Percentiles rank a stretch among this genome's conserved stretches.
phyloP scores from a whole-genome alignment of 2,888 invertebrate species.

The Fabriciana adippe region DNA sequence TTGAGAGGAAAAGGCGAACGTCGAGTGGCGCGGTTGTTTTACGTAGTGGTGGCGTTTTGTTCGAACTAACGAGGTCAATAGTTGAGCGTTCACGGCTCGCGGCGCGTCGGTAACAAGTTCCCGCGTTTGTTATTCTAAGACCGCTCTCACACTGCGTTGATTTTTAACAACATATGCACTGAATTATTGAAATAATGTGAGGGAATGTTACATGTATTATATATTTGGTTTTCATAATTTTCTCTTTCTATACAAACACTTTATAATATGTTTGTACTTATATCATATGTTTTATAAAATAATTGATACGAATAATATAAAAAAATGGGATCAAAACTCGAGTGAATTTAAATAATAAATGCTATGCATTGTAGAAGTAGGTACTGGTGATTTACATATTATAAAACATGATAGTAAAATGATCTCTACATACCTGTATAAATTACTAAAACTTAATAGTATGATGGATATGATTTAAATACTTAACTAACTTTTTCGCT shows the following conservation, averaged over 20 bases:
- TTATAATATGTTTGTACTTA: not conserved
- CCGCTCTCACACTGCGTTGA: conserved; percentile 30
- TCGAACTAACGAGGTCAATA: conserved; percentile 80
- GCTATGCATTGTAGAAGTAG: too few species aligned
- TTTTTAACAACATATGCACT: conserved; percentile 25
- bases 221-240: conserved; percentile 4
- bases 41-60: conserved; percentile 70
- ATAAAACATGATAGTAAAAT: too few species aligned
- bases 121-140: conserved; percentile 47
- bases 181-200: conserved; percentile 15
- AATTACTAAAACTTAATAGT: too few species aligned
- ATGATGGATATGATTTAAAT: too few species aligned
- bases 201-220: conserved; percentile 4
- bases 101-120: conserved; percentile 60
- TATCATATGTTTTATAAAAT: not conserved
- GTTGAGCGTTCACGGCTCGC: conserved; percentile 60
- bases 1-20: conserved; percentile 80
- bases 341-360: too few species aligned
- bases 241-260: conserved; percentile 9
- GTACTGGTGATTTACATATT: too few species aligned
- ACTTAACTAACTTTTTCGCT: too few species aligned
- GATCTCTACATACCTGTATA: too few species aligned
- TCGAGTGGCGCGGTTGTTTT: conserved; percentile 75
- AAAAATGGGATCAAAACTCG: too few species aligned
- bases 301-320: too few species aligned